phyloP scores from a whole-genome alignment of 2,797 vertebrate species.

The Apogon hyalosoma region DNA sequence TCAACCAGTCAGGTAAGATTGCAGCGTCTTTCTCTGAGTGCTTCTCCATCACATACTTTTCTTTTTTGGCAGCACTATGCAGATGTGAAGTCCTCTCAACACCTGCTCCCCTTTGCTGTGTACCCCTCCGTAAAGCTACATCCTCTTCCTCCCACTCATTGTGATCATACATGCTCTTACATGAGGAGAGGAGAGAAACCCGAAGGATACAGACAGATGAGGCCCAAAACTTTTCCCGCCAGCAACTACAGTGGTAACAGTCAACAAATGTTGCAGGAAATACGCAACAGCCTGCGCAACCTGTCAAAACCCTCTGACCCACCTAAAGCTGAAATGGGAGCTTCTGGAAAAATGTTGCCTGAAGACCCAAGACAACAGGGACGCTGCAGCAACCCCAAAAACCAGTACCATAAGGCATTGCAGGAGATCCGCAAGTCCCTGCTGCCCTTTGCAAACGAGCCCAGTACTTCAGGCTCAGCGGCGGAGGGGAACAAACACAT shows the following conservation, averaged over 20 bases:
- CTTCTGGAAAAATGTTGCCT: slow-evolving; percentile 81
- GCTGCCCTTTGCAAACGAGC: slow-evolving; percentile 91
- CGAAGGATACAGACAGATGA: slow-evolving; percentile 97
- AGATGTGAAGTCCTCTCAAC: slow-evolving; percentile 63
- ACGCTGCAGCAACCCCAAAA: slow-evolving; percentile 89
- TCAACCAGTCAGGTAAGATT: slow-evolving; percentile 50
- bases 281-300: slow-evolving; percentile 95
- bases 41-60: slow-evolving; percentile 19
- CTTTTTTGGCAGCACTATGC: slow-evolving; percentile 57
- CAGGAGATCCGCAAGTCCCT: slow-evolving; percentile 96
- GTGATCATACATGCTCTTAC: slow-evolving; percentile 90
- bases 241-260: slow-evolving; percentile 95
- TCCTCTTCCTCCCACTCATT: slow-evolving; percentile 76
- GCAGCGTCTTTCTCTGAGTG: slow-evolving; percentile 8
- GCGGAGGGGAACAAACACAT: slow-evolving; percentile 90
- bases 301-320: slow-evolving; percentile 93
- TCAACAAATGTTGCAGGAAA: slow-evolving; percentile 98
- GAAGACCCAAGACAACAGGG: slow-evolving; percentile 92
- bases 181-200: slow-evolving; percentile 99
- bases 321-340: slow-evolving; percentile 85
- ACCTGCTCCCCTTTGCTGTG: slow-evolving; percentile 17
- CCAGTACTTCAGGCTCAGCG: slow-evolving; percentile 79
- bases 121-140: slow-evolving; percentile 48
- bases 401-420: slow-evolving; percentile 91
- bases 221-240: slow-evolving; percentile 98